phyloP scores from a whole-genome alignment of 2,113 vertebrate genomes.

The Phrynosoma blainvillii region DNA sequence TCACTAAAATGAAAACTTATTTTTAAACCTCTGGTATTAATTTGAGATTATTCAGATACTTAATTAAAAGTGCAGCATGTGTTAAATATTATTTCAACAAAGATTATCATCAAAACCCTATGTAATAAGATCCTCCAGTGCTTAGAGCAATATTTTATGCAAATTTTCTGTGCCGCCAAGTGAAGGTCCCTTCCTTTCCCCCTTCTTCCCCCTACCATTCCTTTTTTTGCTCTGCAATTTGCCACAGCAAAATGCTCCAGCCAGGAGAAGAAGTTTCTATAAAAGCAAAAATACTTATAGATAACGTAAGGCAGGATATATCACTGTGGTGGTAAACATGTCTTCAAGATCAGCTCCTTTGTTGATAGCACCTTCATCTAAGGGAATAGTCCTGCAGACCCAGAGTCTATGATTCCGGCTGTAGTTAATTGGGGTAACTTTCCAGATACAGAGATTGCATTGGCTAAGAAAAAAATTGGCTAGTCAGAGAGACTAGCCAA shows the following conservation, averaged over 20 bases:
- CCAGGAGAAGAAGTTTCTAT: conserved; percentile 55
- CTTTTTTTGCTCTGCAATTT: conserved; percentile 52
- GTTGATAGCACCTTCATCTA: conserved; percentile 57
- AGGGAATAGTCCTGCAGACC: conserved; percentile 47
- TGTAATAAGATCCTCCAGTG: conserved; percentile 88
- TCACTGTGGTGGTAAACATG: conserved; percentile 57
- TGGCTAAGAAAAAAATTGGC: conserved; percentile 43
- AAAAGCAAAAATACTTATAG: conserved; percentile 58
- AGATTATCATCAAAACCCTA: conserved; percentile 90
- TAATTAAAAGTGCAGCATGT: conserved; percentile 96
- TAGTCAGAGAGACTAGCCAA: conserved; percentile 36
- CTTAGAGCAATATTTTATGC: conserved; percentile 91
- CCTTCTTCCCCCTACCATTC: neutral
- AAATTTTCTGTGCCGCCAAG: conserved; percentile 78
- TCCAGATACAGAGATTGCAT: conserved; percentile 39
- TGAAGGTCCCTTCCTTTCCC: conserved; percentile 65
- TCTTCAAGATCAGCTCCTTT: conserved; percentile 54
- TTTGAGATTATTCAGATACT: conserved; percentile 88
- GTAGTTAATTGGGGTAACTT: conserved; percentile 55
- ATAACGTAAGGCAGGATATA: conserved; percentile 68
- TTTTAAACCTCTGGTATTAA: conserved; percentile 87
- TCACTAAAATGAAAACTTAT: conserved; percentile 85
- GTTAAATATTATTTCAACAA: conserved; percentile 95
- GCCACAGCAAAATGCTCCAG: conserved; percentile 63
- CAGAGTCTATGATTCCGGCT: conserved; percentile 31